Base-by-base conservation (phyloP, 2,888 invertebrate species). In the Nebria brevicollis region DNA sequence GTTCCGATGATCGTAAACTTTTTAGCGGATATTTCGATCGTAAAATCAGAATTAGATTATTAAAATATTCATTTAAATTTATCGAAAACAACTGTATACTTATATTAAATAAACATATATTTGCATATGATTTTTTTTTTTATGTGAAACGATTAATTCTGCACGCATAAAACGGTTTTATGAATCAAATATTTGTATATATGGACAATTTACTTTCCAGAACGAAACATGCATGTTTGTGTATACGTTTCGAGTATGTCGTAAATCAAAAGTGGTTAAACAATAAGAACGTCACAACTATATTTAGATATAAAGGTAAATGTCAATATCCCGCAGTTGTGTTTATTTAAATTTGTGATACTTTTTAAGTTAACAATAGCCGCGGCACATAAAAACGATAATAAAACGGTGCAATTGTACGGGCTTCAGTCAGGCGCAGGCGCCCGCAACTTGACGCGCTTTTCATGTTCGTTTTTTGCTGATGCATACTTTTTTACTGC, bases 1-100 rank as follows among this genome's bases (percentile, higher is more conserved):
- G 26, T 64, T 75, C 80, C 80, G 80, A 80, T 72, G 80, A 75
- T n/a, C 72, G 41, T 25, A 54, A 54, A 54, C 54, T 54, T 54
- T 54, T 54, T 54, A 54, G 11, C 54, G 54, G 11, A 54, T 54
- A 54, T 54, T 54, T 54, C 54, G 54, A 13, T 54, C 54, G 54
- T 54, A 6, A 54, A 54, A 8, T 54, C 54, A 54, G 11, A 11
- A 54, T 54, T 54, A 54, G 11, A 54, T 54, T 54, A 54, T 54
- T 54, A 54, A 54, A 54, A 54, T 54, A 7, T 54, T 54, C 11
- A 54, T 54, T 54, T 54, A 11, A 54, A 54, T 54, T 54, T 54
- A 54, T 54, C 54, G 54, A 54, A 54, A 54, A 54, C 34, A 34
- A 34, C 34, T 34, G 34, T 34, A 34, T 34, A 20, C 5, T 34